Base-by-base conservation (phyloP, 2,113 vertebrate species). In the Leiothrix lutea region DNA sequence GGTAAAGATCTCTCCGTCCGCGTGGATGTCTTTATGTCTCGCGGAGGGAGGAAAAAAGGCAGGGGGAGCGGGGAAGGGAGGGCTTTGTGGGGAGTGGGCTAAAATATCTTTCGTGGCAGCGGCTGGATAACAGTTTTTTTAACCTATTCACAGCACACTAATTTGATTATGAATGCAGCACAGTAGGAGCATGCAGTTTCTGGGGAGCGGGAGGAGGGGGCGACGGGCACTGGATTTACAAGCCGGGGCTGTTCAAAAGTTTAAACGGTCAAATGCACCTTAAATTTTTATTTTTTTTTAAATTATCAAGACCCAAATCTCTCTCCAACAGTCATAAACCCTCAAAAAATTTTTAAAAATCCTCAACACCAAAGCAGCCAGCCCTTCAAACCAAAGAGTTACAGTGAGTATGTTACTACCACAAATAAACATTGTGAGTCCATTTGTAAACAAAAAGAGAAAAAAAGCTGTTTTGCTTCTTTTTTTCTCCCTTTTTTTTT, bases 141-240 rank as follows among this genome's bases (percentile, higher is more conserved):
- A 97, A 75, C 90, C 96, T 95, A 95, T 97, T 98, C 96, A 97
- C 95, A 97, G 94, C 12, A 29, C 91, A 96, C 91, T 97, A 96
- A 98, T 98, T 97, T 98, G 97, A 98, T 97, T 98, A 97, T 97
- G 97, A 98, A 98, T 98, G 94, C 92, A 90, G 94, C 97, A 57
- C 96, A 91, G 97, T 97, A 94, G 96, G 96, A 96, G 67, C 92
- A 92, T 53, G 95, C 90, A 88, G 80, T 78, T 97, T 97, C 92
- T 96, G 83, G 90, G 80, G 74, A 97, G 90, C 10, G 16, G 94
- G 91, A 94, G 95, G 95, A 95, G 90, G 94, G 82, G 91, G 75
- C 23, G 3, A 48, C 8, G 86, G 89, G 88, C 75, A 90, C 61
- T 51, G 54, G 72, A 80, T 97, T 97, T 97, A 94, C 61, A 95